Evolutionary conservation across 2,888 invertebrate genomes (phyloP).

Genomic region (Penaeus monodon): DNA sequence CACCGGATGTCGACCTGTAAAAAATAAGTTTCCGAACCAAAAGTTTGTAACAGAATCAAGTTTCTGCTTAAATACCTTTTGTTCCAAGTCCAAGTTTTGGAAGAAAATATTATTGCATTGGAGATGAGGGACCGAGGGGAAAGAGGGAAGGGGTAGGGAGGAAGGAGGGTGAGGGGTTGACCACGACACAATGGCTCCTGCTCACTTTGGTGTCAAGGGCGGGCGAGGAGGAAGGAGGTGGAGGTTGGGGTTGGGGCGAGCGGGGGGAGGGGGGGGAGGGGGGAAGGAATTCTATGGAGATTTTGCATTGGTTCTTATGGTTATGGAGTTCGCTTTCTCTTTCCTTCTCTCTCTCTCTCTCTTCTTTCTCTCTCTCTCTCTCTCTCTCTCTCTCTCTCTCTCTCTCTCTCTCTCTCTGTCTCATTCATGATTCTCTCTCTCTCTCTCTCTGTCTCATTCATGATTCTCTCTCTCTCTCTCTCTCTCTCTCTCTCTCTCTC

Average conservation of each 20-base stretch:
- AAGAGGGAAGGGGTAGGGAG: neutral
- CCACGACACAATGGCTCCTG: too few relatives aligned
- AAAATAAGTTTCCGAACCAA: too few relatives aligned
- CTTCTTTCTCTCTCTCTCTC: too few relatives aligned
- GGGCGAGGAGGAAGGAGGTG: slow-evolving; percentile 4
- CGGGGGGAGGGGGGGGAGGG: neutral
- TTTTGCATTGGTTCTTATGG: too few relatives aligned
- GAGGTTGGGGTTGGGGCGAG: neutral
- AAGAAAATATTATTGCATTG: too few relatives aligned
- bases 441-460: too few relatives aligned
- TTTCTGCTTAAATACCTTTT: too few relatives aligned
- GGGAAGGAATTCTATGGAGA: slow-evolving; percentile 4
- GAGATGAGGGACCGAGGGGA: neutral
- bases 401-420: neutral
- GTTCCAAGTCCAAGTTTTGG: too few relatives aligned
- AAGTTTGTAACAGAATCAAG: too few relatives aligned
- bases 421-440: neutral
- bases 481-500: neutral
- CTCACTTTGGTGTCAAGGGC: neutral
- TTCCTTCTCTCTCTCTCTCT: neutral
- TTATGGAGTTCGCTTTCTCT: neutral
- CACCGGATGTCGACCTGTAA: too few relatives aligned
- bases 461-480: neutral
- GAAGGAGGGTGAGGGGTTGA: neutral
- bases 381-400: neutral